A percentile compares a stretch with the other conserved stretches of the same genome.
Evolutionary conservation across 2,113 vertebrate genomes (phyloP).

Genomic region (Saimiri boliviensis): DNA sequence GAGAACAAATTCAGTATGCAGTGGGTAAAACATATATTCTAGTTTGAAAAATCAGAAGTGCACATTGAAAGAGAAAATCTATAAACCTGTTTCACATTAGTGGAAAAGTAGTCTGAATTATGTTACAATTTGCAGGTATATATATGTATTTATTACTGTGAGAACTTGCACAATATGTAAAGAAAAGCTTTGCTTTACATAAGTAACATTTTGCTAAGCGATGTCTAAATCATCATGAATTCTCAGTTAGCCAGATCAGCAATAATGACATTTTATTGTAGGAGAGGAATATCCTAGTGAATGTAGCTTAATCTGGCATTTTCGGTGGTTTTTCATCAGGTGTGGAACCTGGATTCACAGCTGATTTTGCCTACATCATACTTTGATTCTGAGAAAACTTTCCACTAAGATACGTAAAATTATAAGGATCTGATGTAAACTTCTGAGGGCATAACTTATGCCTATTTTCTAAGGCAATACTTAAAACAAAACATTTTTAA

Average conservation of each 20-base stretch:
- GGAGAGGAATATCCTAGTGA: accelerated
- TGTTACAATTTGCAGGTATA: accelerated
- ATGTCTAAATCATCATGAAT: background rate
- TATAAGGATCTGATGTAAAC: background rate
- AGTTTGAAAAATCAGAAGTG: background rate
- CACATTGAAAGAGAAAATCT: background rate
- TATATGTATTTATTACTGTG: accelerated
- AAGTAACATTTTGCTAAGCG: background rate
- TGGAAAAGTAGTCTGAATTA: background rate
- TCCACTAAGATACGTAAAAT: too few species aligned
- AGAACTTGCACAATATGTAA: accelerated
- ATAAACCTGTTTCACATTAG: background rate
- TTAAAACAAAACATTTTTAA: background rate
- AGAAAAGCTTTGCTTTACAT: background rate
- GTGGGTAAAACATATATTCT: background rate
- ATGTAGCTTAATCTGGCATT: background rate
- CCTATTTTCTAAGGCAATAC: background rate
- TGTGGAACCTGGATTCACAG: accelerated
- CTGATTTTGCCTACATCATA: accelerated
- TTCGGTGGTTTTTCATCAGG: background rate
- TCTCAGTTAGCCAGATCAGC: background rate
- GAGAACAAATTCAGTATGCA: accelerated
- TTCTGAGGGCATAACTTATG: accelerated
- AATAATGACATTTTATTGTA: accelerated
- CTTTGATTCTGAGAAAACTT: accelerated